phyloP scores from a whole-genome alignment of 1,140 invertebrate species.

The Neodiprion virginianus region DNA sequence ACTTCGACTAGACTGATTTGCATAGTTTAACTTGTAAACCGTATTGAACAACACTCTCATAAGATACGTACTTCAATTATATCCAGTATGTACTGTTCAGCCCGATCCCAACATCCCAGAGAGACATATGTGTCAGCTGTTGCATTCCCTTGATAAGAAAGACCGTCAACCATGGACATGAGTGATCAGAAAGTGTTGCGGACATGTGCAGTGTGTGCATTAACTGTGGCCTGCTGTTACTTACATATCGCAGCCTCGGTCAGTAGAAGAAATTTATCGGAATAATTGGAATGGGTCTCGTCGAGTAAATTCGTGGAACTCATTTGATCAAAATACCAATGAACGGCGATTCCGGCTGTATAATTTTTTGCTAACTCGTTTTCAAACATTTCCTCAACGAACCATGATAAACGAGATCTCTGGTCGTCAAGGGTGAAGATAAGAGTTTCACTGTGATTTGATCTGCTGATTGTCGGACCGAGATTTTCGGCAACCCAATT shows the following conservation, averaged over 20 bases:
- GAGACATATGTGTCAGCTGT: slow-evolving; percentile 55
- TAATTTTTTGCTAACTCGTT: slow-evolving; percentile 48
- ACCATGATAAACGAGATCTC: slow-evolving; percentile 62
- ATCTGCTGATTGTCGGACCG: slow-evolving; percentile 68
- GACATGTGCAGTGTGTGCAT: too few relatives aligned
- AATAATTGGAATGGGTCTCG: slow-evolving; percentile 64
- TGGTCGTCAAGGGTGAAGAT: slow-evolving; percentile 76
- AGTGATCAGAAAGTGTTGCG: too few relatives aligned
- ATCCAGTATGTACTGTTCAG: neutral
- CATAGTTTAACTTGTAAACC: too few relatives aligned
- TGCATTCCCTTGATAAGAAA: too few relatives aligned
- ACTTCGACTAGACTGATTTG: too few relatives aligned
- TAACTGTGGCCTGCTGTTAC: neutral
- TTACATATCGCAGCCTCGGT: slow-evolving; percentile 80
- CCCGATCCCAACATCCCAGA: slow-evolving; percentile 75
- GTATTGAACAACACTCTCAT: neutral
- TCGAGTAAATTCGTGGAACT: slow-evolving; percentile 63
- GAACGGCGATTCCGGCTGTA: slow-evolving; percentile 70
- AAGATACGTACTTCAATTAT: neutral
- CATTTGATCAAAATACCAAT: slow-evolving; percentile 72
- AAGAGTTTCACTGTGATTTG: slow-evolving; percentile 63
- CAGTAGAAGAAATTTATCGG: slow-evolving; percentile 77
- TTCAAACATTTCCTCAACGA: slow-evolving; percentile 32
- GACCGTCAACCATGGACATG: too few relatives aligned
- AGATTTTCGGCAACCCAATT: slow-evolving; percentile 71